Conservation (phyloP, 2,888 invertebrate species). For the Melieria picta region DNA sequence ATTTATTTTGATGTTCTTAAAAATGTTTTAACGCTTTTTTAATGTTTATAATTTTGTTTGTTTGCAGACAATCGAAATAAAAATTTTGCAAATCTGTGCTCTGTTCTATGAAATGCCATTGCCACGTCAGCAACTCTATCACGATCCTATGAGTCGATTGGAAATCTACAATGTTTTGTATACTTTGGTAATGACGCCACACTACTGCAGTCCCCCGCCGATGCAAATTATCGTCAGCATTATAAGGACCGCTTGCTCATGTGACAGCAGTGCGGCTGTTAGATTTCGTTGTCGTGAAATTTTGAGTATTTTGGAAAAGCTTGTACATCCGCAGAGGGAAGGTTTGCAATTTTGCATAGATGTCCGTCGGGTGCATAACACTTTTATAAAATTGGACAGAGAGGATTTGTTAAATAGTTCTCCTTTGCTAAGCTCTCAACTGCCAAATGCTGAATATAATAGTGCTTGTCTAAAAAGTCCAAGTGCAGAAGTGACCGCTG, state of each 20-base stretch:
- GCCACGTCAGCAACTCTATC: constrained; percentile 43
- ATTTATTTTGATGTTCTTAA: too few species aligned
- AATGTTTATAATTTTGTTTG: not conserved
- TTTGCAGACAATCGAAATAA: constrained; percentile 48
- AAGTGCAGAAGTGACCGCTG: too few species aligned
- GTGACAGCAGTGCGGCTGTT: constrained; percentile 46
- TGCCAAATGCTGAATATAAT: too few species aligned
- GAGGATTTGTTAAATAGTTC: constrained; percentile 30
- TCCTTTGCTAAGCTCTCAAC: too few species aligned
- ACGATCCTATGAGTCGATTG: constrained; percentile 48
- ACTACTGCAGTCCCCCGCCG: constrained; percentile 56
- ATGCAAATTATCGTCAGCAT: constrained; percentile 48
- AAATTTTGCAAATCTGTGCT: constrained; percentile 46
- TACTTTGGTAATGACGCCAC: constrained; percentile 45
- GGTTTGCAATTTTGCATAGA: constrained; percentile 51
- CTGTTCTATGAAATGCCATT: constrained; percentile 38
- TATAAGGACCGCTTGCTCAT: constrained; percentile 45
- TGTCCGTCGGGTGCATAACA: constrained; percentile 48
- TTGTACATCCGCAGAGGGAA: constrained; percentile 57
- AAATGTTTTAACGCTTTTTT: not conserved
- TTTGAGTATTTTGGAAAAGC: constrained; percentile 49
- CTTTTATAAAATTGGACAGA: constrained; percentile 43
- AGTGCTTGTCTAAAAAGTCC: too few species aligned
- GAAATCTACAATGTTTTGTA: constrained; percentile 48
- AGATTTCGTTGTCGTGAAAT: constrained; percentile 44